Conservation (phyloP, 2,797 vertebrate species). For the Varecia variegata region DNA sequence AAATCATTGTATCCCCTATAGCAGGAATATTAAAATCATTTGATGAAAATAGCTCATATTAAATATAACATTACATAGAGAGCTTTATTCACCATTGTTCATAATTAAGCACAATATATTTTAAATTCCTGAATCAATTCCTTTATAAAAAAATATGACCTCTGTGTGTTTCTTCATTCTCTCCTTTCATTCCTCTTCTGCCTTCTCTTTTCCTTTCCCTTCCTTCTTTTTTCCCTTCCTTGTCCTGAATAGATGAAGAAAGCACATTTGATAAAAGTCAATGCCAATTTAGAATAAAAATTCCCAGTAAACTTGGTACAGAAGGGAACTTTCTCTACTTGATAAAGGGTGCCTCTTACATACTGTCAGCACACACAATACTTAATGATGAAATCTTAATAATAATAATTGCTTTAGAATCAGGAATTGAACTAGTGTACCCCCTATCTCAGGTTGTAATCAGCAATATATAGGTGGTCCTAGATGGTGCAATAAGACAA, state of each 20-base stretch:
- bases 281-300: not conserved
- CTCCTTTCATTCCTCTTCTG: not conserved
- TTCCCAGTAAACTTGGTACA: conserved; percentile 8
- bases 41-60: not conserved
- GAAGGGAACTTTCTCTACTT: not conserved
- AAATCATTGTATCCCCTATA: not conserved
- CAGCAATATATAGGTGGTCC: not conserved
- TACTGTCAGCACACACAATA: not conserved
- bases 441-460: not conserved
- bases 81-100: conserved; percentile 1
- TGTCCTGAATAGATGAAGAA: not conserved
- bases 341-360: not conserved
- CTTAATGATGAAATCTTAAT: conserved; percentile 24
- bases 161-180: not conserved
- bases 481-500: conserved; percentile 22
- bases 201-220: not conserved
- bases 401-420: conserved; percentile 29
- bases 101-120: not conserved
- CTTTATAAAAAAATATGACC: not conserved
- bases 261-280: conserved; percentile 28
- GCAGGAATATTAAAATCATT: conserved; percentile 10
- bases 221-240: not conserved
- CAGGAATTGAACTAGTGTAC: not conserved
- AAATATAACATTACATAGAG: not conserved
- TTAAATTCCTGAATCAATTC: not conserved